Evolutionary conservation across 2,888 invertebrate species (phyloP), one percentile per base, ranked within the genome.

Genomic region (Pelosia muscerda): DNA sequence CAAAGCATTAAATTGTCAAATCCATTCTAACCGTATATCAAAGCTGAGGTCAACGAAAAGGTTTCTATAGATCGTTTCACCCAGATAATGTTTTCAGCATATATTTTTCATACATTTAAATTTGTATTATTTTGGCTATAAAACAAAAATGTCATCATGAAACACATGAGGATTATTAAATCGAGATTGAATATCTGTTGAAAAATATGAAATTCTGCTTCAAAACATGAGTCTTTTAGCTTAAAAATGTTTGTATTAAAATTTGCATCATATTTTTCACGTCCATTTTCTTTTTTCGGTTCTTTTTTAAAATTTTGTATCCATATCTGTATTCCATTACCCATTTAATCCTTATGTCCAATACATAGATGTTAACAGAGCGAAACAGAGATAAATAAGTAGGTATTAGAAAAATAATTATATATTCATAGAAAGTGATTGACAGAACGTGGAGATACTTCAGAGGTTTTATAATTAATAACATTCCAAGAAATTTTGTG

Each of bases 1-100:
- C 28, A 62, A 25, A 34, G 19, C 23, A 66, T 62, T 57, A 34
- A 55, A 42, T 55, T 66, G 55, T 61, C 60, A 66, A 61, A 66
- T 28, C 26, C 55, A 66, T 60, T 55, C 34, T n/a, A 42, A 15
- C n/a, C 38, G 42, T 66, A 54, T 53, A 59, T 59, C 54, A 34
- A 28, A 59, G 38, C 65, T 25, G 28, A 60, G 57, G 60, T 55
- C 57, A 61, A 34, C 26, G n/a, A 10, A 42, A 60, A 49, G 23
- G 22, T 22, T 28, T 28, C 42, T 26, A 25, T 57, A 23, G 49
- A 64, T 26, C 23, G 64, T 23, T 31, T 55, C n/a, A 55, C 22
- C 42, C 42, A 56, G 19, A 56, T 61, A 55, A 42, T 61, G 42
- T 10, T 60, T 49, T 66, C 19, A 42, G 23, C 42, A 61, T 56